Base-by-base conservation (phyloP, 2,888 invertebrate species). In the Phortica magna region DNA sequence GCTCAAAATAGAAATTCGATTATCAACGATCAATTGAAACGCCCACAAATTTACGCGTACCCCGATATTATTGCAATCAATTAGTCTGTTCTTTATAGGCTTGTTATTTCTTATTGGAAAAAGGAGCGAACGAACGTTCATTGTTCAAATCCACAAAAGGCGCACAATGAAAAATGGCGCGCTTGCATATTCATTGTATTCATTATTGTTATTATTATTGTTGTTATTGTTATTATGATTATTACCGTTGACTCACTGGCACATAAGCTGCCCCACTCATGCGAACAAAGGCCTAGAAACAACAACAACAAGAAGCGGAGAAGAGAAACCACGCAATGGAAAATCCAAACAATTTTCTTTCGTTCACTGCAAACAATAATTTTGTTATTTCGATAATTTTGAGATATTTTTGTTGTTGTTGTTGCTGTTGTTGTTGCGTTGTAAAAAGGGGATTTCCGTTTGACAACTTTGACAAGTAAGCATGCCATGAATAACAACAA, bases 381-480 rank as follows among this genome's bases (percentile, higher is more conserved):
- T 88, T 87, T 87, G 88, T 87, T 87, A 88, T 88, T 87, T 87
- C 87, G 87, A 87, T 87, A 87, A 84, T 86, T 84, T 78, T 80
- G 59, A 71, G 55, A 43, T n/a, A 57, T 61, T 43, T 48, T 19
- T 65, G 67, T 79, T 59, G 7, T 70, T n/a, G 64, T 61, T 72
- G 17, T 22, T 17, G 19, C 31, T 48, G 53, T 48, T 70, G 71
- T 74, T 70, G 78, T 81, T 87, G 79, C 80, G 81, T 83, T 84
- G 82, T 84, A 80, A 86, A 80, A 83, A 82, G 80, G 84, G 83
- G 81, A 85, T 88, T 89, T 87, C 84, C 89, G 81, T 78, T 81
- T 87, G 87, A 87, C 83, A 84, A 85, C 83, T 86, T 85, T 88
- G 87, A 87, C 87, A 88, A 89, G 83, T 83, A 79, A 79, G 79